Evolutionary conservation across 2,113 vertebrate species (phyloP), one percentile per base, ranked within the genome.

Genomic region (Cryptoleucopteryx plumbea): DNA sequence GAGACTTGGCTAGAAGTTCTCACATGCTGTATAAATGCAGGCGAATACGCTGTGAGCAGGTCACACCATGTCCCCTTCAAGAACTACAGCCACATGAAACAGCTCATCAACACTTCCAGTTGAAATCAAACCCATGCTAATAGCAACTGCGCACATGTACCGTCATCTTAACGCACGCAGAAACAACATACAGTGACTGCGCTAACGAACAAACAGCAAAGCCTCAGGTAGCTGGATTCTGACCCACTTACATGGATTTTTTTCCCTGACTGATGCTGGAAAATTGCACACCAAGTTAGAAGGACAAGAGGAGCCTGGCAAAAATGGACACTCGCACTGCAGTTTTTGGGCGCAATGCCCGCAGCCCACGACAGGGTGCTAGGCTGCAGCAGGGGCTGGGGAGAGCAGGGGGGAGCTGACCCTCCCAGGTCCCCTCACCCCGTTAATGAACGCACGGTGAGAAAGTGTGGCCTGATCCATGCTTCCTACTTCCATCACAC

Each of bases 401-500:
- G 15, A 74, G 29, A 75, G 29, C n/a, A 71, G 14, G 19, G 20
- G 16, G 43, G 11, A 91, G 50, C 48, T 61, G 74, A 80, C 32
- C 63, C 16, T 45, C 70, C 7, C 13, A 1, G 61, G 16, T 52
- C 18, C 40, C 61, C 40, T 91, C 72, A 48, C 47, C 59, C 25
- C 7, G 2, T 36, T 36, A 31, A 34, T 0, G 20, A 67, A 48
- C 8, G 11, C 48, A 67, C 0, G 0, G 42, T 21, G 27, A 75
- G 48, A 92, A 93, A 67, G 31, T 13, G 42, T 53, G 17, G 29
- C 40, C 82, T 78, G 65, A 36, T 32, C 67, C 16, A 0, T 31
- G 25, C 43, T 59, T 47, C 47, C 47, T 43, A 59, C 47, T 52
- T 74, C 47, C 43, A 56, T 12, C 71, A 31, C 3, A 1, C 9